Conservation (phyloP, 2,113 vertebrate genomes). For the Siphamia tubifer region DNA sequence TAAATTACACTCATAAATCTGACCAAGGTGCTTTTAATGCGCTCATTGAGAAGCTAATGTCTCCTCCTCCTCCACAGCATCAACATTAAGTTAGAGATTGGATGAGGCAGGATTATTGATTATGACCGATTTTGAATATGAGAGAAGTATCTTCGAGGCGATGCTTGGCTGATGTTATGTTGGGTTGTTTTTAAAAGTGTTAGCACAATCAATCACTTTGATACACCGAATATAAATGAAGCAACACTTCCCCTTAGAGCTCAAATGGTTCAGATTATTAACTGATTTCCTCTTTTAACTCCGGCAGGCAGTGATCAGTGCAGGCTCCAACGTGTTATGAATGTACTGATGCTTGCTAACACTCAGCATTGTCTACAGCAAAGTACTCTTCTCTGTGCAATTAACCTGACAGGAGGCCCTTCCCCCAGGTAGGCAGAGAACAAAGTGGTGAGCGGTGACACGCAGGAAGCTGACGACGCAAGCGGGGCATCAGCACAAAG, state of each 20-base stretch:
- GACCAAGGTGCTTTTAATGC: conserved; percentile 48
- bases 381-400: not conserved
- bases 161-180: not conserved
- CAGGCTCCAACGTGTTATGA: not conserved
- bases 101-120: conserved; percentile 35
- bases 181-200: not conserved
- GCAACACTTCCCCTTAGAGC: not conserved
- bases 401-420: conserved; percentile 42
- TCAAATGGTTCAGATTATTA: not conserved
- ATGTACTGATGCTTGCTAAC: not conserved
- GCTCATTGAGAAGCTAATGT: conserved; percentile 43
- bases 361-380: not conserved
- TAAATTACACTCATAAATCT: conserved; percentile 67
- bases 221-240: not conserved
- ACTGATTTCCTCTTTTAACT: not conserved
- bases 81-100: conserved; percentile 12
- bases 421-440: conserved; percentile 15
- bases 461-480: conserved; percentile 23
- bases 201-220: not conserved
- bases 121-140: conserved; percentile 3
- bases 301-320: not conserved
- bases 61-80: conserved; percentile 6
- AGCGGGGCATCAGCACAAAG: conserved; percentile 29
- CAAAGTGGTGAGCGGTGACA: conserved; percentile 5
- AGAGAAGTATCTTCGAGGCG: not conserved